Base-by-base conservation (phyloP, 2,888 invertebrate species). In the Drosophila rubida region DNA sequence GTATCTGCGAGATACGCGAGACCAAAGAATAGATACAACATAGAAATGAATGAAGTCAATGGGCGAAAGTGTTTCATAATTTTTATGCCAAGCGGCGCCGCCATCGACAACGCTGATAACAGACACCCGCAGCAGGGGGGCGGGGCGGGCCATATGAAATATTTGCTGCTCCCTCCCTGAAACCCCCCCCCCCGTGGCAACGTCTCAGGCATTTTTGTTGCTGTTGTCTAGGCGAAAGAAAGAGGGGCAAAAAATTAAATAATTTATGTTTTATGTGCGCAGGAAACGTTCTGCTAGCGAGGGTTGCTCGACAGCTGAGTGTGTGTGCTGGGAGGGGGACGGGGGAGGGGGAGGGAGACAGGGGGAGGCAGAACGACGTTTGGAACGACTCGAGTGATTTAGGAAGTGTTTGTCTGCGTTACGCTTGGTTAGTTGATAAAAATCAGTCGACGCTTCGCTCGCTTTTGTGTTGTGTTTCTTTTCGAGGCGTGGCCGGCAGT, bases 341-440 rank as follows among this genome's bases (percentile, higher is more conserved):
- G 39, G 11, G 22, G 4, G 13, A 22, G 11, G 4, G 46, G 16
- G 6, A 16, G 32, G 11, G 23, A 5, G n/a, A n/a, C n/a, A n/a
- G n/a, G 41, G 14, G 14, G 59, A 19, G 11, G 25, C 49, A 9
- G n/a, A 19, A 19, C 48, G 49, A 63, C 61, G 30, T 53, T 64
- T 64, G 60, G 69, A 72, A 59, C 75, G 60, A 78, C 73, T 78
- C 82, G 80, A 87, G 88, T 90, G 90, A 90, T 90, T 90, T 90
- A 90, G 90, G 89, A 90, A 90, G 90, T 90, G 90, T 90, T 90
- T 90, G 88, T 86, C 81, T 84, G 81, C 81, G 88, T 89, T 88
- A 88, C 88, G 90, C 90, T 89, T 90, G 90, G 90, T 88, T 90
- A 90, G 90, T 87, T 87, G 90, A 90, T 90, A 90, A 82, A 89